A percentile compares a stretch with the other conserved stretches of the same genome.
phyloP scores from a whole-genome alignment of 2,113 vertebrate genomes.

The Caracal caracal region DNA sequence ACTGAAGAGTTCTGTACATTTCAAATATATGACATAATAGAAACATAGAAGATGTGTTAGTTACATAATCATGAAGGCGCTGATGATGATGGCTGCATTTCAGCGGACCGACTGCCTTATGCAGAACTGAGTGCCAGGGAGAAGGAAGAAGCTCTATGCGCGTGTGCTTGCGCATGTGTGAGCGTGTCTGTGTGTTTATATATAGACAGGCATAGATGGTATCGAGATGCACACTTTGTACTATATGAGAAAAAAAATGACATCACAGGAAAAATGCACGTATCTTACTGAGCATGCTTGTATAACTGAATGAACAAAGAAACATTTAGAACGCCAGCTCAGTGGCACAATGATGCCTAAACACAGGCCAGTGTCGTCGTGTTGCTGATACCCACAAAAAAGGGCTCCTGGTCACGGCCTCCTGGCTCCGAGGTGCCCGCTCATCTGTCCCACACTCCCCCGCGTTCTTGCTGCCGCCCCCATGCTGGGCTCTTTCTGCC shows the following conservation, averaged over 20 bases:
- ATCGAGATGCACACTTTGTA: background rate
- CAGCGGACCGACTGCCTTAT: background rate
- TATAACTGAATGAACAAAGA: background rate
- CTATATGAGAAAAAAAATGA: background rate
- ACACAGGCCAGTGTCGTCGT: background rate
- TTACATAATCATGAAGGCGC: background rate
- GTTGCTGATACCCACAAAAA: too few relatives aligned
- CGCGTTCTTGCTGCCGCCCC: fast-evolving
- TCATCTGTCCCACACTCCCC: fast-evolving
- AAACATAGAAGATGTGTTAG: background rate
- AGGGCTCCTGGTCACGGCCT: background rate
- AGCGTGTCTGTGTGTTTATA: background rate
- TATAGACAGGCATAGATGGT: background rate
- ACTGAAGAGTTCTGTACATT: background rate
- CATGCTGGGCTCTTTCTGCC: background rate
- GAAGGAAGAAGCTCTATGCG: background rate
- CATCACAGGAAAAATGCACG: background rate
- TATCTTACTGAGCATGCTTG: background rate
- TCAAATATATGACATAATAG: background rate
- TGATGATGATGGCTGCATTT: too few relatives aligned
- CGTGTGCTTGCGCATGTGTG: too few relatives aligned
- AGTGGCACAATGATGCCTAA: background rate
- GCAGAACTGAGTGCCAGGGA: background rate
- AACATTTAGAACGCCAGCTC: background rate
- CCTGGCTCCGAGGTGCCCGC: background rate